Conservation (phyloP, 2,888 invertebrate species). For the Xiphydria camelus region DNA sequence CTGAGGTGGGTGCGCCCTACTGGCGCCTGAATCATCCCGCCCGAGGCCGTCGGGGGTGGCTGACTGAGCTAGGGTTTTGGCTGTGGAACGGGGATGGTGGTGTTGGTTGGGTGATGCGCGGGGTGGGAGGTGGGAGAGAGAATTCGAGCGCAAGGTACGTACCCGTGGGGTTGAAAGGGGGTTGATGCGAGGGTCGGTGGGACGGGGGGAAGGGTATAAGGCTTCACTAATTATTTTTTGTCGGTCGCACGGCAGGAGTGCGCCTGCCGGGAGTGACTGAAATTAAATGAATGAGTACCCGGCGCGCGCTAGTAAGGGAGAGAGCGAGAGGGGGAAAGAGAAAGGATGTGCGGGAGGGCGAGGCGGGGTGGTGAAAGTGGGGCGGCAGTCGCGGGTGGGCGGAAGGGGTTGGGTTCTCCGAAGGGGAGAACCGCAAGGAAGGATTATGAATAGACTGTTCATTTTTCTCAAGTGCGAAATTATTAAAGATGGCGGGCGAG, state of each 20-base stretch:
- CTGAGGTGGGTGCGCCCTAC: slow-evolving; percentile 57
- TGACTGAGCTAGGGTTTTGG: slow-evolving; percentile 50
- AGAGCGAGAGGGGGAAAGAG: slow-evolving; percentile 11
- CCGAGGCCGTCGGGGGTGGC: slow-evolving; percentile 50
- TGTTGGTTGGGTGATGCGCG: slow-evolving; percentile 18
- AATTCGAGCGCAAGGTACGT: slow-evolving; percentile 54
- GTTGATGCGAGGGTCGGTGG: slow-evolving; percentile 19
- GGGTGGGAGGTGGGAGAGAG: slow-evolving; percentile 30
- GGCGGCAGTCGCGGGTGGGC: slow-evolving; percentile 3
- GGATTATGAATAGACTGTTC: slow-evolving; percentile 41
- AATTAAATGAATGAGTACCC: slow-evolving; percentile 55
- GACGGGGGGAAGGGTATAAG: slow-evolving; percentile 39
- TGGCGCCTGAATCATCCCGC: slow-evolving; percentile 59
- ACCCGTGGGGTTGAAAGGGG: slow-evolving; percentile 45
- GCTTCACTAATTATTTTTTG: slow-evolving; percentile 59
- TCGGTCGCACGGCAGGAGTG: slow-evolving; percentile 55
- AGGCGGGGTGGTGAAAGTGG: not conserved
- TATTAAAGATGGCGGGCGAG: slow-evolving; percentile 37
- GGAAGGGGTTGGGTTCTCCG: too few relatives aligned
- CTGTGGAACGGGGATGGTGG: slow-evolving; percentile 33
- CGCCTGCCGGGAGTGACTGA: slow-evolving; percentile 52
- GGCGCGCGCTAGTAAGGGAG: slow-evolving; percentile 24
- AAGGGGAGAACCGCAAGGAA: slow-evolving; percentile 22
- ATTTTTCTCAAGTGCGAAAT: slow-evolving; percentile 35
- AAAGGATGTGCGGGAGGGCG: slow-evolving; percentile 3